Base-by-base conservation (phyloP, 2,113 vertebrate species). In the Scytalopus superciliaris region DNA sequence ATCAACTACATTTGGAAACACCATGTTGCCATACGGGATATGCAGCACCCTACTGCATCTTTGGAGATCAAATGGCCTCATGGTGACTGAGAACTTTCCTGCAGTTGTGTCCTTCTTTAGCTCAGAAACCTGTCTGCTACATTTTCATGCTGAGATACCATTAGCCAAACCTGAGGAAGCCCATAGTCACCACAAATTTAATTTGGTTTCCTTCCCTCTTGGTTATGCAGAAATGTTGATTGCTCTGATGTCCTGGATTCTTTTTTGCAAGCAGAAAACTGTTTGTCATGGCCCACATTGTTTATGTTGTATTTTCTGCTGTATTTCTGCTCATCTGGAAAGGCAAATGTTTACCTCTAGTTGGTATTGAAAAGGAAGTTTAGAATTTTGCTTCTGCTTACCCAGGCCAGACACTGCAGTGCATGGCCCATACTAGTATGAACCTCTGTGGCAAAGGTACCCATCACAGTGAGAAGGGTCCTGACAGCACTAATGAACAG, bases 1-100 rank as follows among this genome's bases (percentile, higher is more conserved):
- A 94, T 96, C 92, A 87, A 55, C 77, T 72, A 63, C 88, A 95
- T 95, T 96, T 96, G 96, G 96, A 75, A 87, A 81, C 80, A 73
- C 90, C 73, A 75, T 73, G 84, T 53, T 93, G 53, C 68, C 75
- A 53, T 66, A 84, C 30, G 44, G 88, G 31, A 74, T 88, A 60
- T 37, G 45, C 60, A 92, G 85, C 56, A 92, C 13, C 21, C 76
- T 50, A 70, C 68, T 70, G 83, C 68, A 90, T 81, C 89, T 86
- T 92, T 63, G 76, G 80, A 96, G 85, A 96, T 94, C 93, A 96
- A 94, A 96, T 95, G 69, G n/a, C 47, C n/a, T 90, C 56, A 37
- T 15, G 28, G 56, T 53, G 70, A 45, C 37, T 81, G 73, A 92
- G 33, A 66, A 53, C 44, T 72, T 92, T 66, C 62, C 52, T 89